These are phyloP conservation scores for Bellardia bayeri DNA, from an alignment of 2,888 invertebrate species.

Conservation along the genomic window DNA sequence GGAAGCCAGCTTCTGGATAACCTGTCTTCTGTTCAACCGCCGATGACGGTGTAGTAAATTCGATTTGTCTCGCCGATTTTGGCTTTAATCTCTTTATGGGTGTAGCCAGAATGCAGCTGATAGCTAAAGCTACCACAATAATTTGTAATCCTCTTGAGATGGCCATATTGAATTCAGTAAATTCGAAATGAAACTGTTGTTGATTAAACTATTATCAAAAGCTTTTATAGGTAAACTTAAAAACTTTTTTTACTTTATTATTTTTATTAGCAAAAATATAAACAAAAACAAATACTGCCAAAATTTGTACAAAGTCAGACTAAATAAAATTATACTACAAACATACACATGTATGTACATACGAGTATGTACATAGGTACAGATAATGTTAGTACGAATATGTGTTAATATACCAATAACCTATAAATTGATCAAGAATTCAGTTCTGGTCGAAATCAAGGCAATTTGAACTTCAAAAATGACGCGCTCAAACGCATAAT, in stretches of 20 bases:
- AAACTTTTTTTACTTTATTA: conserved; percentile 2
- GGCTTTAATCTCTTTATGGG: conserved; percentile 42
- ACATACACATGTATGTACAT: neutral
- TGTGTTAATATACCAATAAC: conserved; percentile 31
- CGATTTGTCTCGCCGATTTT: conserved; percentile 78
- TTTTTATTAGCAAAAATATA: conserved; percentile 19
- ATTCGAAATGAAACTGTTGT: conserved; percentile 60
- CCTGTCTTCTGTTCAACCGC: conserved; percentile 77
- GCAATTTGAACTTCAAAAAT: conserved; percentile 51
- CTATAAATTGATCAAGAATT: conserved; percentile 67
- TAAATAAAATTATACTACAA: too few relatives aligned
- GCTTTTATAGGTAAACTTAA: conserved; percentile 71
- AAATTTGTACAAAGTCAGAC: conserved; percentile 17
- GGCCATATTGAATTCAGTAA: conserved; percentile 52
- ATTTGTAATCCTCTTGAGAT: conserved; percentile 55
- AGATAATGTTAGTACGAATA: neutral
- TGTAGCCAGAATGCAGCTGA: conserved; percentile 44
- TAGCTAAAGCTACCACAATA: conserved; percentile 55
- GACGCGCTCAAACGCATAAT: conserved; percentile 47
- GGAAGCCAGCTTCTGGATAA: conserved; percentile 81
- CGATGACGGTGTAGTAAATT: conserved; percentile 67
- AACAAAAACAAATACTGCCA: conserved; percentile 31
- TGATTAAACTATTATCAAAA: conserved; percentile 39
- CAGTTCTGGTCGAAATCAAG: conserved; percentile 68
- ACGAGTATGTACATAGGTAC: neutral